These are phyloP conservation scores for Poeciliopsis paucimaculata DNA, from an alignment of 2,797 vertebrate species.

Conservation along the genomic window DNA sequence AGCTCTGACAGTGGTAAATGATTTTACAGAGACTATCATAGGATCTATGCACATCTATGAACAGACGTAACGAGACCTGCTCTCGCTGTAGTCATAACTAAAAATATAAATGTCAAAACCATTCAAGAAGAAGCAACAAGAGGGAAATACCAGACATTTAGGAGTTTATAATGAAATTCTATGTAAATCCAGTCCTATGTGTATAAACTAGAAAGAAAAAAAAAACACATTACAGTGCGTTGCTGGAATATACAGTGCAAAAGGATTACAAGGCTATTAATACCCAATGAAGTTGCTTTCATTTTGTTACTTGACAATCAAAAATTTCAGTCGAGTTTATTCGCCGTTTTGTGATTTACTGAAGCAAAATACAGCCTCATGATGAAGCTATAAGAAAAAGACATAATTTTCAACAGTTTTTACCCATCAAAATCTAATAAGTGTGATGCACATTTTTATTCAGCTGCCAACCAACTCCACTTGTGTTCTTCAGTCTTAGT, in stretches of 20 bases:
- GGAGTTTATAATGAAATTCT: slow-evolving; percentile 36
- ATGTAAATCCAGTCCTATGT: not conserved
- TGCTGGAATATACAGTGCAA: not conserved
- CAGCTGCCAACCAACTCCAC: no score
- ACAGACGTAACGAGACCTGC: slow-evolving; percentile 22
- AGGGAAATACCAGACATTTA: slow-evolving; percentile 40
- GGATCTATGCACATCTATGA: slow-evolving; percentile 11
- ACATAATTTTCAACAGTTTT: not conserved
- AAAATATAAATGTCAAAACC: slow-evolving; percentile 57
- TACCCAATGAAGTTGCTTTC: not conserved
- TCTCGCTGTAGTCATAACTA: slow-evolving; percentile 41
- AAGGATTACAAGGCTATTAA: not conserved
- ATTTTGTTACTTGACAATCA: not conserved
- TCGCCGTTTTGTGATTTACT: not conserved
- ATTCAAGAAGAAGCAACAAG: slow-evolving; percentile 45
- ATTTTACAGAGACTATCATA: slow-evolving; percentile 48
- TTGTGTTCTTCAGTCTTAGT: no score
- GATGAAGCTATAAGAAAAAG: not conserved
- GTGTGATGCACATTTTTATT: not conserved
- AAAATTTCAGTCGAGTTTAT: not conserved
- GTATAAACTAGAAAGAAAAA: not conserved
- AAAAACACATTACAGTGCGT: not conserved
- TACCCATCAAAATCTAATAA: not conserved
- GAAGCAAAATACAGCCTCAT: not conserved
- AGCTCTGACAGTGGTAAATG: slow-evolving; percentile 37